Evolutionary conservation across 2,113 vertebrate species (phyloP).

Genomic region (Indicator indicator): DNA sequence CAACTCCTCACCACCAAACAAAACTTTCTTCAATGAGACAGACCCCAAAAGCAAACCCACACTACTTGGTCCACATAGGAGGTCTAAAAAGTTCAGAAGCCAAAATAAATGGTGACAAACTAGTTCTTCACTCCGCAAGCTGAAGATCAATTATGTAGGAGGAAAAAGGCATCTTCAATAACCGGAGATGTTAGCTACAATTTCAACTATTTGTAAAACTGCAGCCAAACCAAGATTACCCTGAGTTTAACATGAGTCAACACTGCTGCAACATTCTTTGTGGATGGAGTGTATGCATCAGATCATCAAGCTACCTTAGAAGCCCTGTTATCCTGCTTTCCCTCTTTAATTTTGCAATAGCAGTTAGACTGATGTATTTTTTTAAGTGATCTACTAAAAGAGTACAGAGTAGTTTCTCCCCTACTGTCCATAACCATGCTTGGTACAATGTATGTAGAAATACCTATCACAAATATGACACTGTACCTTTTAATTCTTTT

Average conservation of each 20-base stretch:
- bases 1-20: background rate
- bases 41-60: accelerated
- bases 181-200: background rate
- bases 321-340: background rate
- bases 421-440: background rate
- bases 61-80: accelerated
- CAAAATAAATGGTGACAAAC: background rate
- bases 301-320: background rate
- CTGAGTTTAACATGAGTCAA: background rate
- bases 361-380: background rate
- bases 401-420: background rate
- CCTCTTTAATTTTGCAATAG: background rate
- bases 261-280: background rate
- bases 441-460: background rate
- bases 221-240: background rate
- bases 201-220: background rate
- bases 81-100: background rate
- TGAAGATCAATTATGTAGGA: accelerated
- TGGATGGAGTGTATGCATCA: background rate
- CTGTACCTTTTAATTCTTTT: background rate
- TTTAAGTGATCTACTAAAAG: background rate
- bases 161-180: background rate
- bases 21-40: background rate
- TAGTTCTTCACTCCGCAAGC: background rate
- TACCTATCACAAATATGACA: background rate